Conservation (phyloP, 2,113 vertebrate species). For the Passer montanus region DNA sequence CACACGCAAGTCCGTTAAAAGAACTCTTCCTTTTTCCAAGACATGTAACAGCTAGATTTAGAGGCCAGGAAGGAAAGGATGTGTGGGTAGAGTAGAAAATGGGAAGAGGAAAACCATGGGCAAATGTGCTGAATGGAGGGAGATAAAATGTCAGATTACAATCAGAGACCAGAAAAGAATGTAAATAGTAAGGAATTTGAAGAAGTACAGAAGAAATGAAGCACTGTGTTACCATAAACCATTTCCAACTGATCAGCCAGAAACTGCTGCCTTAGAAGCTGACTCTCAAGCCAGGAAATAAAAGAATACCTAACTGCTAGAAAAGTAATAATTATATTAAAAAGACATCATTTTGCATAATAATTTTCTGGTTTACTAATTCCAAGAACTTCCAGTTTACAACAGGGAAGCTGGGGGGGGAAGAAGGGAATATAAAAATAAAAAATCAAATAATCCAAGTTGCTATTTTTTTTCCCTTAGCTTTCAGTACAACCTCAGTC, state of each 20-base stretch:
- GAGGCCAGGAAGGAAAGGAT: neutral
- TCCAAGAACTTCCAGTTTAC: neutral
- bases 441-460: neutral
- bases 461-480: neutral
- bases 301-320: neutral
- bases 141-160: neutral
- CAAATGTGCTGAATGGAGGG: neutral
- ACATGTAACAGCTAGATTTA: neutral
- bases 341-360: neutral
- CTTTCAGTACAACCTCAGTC: neutral
- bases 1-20: neutral
- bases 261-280: neutral
- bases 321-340: neutral
- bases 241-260: neutral
- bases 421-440: neutral
- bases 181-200: neutral
- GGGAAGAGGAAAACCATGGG: neutral
- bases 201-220: neutral
- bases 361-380: neutral
- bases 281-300: neutral
- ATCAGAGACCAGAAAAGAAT: neutral
- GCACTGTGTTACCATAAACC: neutral
- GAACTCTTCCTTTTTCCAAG: neutral
- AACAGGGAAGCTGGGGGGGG: accelerated
- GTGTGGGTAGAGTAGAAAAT: neutral